phyloP scores from a whole-genome alignment of 2,113 vertebrate genomes.

The Dipodomys stephensi region DNA sequence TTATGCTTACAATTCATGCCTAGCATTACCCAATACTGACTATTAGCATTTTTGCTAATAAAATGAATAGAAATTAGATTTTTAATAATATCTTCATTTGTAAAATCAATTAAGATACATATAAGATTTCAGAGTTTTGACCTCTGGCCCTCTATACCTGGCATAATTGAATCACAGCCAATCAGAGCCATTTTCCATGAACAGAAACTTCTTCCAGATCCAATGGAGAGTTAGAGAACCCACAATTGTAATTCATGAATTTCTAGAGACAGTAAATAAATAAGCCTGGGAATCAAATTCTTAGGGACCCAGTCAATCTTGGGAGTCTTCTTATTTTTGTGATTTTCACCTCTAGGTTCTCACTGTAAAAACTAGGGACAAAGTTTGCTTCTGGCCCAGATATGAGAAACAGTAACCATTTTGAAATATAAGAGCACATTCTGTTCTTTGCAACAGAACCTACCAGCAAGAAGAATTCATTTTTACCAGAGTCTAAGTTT shows the following conservation, averaged over 20 bases:
- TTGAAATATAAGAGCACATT: neutral
- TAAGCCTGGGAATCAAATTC: neutral
- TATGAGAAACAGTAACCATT: neutral
- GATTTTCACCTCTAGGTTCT: neutral
- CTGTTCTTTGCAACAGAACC: neutral
- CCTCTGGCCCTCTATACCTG: neutral
- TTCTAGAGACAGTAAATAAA: neutral
- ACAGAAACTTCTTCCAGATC: neutral
- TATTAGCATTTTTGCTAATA: neutral
- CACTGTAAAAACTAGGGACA: neutral
- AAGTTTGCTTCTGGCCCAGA: neutral
- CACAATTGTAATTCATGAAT: neutral
- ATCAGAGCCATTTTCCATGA: neutral
- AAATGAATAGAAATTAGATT: neutral
- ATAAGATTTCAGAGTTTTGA: neutral
- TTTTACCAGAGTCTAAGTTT: neutral
- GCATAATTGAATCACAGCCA: neutral
- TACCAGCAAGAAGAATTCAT: neutral
- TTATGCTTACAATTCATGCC: neutral
- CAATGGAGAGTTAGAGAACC: neutral
- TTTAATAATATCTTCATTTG: neutral
- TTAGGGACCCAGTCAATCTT: neutral
- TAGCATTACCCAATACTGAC: conserved; percentile 4
- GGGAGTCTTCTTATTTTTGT: neutral
- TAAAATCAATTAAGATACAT: conserved; percentile 4